phyloP scores from a whole-genome alignment of 30 jellyfish, hydroid and myxozoan species.

The Hydra vulgaris region DNA sequence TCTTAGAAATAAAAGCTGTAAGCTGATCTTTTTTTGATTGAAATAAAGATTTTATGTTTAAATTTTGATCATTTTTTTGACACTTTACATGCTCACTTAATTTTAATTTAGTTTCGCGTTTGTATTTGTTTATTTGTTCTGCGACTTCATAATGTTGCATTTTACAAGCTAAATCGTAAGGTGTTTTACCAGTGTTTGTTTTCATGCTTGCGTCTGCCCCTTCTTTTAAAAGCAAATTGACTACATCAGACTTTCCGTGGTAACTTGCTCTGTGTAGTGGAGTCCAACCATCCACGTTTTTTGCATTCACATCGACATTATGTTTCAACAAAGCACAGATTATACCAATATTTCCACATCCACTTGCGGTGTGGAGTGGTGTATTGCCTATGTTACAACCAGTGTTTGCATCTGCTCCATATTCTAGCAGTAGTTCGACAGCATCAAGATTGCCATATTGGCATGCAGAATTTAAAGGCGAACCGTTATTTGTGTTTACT shows the following conservation, averaged over 20 bases:
- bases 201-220: conserved; percentile 21
- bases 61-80: neutral
- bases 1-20: neutral
- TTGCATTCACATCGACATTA: conserved; percentile 20
- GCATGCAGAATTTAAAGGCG: conserved; percentile 29
- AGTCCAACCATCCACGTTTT: conserved; percentile 30
- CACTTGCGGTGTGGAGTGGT: conserved; percentile 21
- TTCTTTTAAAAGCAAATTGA: conserved; percentile 7
- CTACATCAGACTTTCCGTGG: conserved; percentile 15
- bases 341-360: conserved; percentile 9
- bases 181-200: conserved; percentile 18
- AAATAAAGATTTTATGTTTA: conserved; percentile 7
- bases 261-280: conserved; percentile 28
- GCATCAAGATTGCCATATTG: conserved; percentile 22
- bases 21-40: conserved; percentile 9
- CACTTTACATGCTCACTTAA: neutral
- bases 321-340: conserved; percentile 3
- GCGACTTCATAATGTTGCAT: conserved; percentile 11
- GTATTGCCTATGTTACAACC: conserved; percentile 21
- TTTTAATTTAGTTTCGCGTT: neutral
- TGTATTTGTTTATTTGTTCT: conserved; percentile 4
- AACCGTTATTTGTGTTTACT: conserved; percentile 22
- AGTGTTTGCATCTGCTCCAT: conserved; percentile 31
- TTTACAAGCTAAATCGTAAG: conserved; percentile 18
- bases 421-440: conserved; percentile 15